Evolutionary conservation across 2,113 vertebrate genomes (phyloP), one percentile per base, ranked within the genome.

Genomic region (Brachypteracias leptosomus): DNA sequence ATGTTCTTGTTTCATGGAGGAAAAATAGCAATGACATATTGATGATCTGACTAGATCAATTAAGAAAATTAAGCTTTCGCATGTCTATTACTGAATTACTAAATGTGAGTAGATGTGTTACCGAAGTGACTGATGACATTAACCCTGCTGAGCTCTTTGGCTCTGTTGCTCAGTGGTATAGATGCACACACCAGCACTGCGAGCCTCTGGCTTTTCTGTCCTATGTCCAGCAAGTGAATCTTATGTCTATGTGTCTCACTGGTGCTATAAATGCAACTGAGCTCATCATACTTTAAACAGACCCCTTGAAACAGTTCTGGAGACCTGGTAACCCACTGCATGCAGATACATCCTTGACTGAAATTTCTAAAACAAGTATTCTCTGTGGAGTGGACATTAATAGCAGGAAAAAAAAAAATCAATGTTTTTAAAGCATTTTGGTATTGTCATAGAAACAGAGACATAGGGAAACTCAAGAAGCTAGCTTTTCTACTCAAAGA

Each of bases 231-330:
- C 26, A 8, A 77, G 57, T 1, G 10, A 62, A 57, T n/a, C n/a
- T 15, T 42, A 15, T 62, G 16, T 24, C 6, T 1, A 0, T 33
- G 21, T 15, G 9, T 52, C 73, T 58, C 4, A 2, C 17, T 54
- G 47, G 14, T 75, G 31, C 47, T 54, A 6, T 18, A 8, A 5
- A 6, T 15, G 19, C 49, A 61, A 9, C 25, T 1, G 2, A 76
- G 46, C 25, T 54, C 85, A 35, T 49, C 7, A 3, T 10, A n/a
- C 25, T 42, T 88, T 3, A 66, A 63, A 40, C 14, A 93, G 21
- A 63, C 21, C 78, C 35, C 71, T 75, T 42, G 14, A 55, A 47
- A 31, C 12, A 38, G 24, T 14, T n/a, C 66, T 75, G 70, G 36
- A 57, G 25, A 65, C 40, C 31, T 61, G 25, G 26, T 78, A 66